These are phyloP conservation scores for Channa argus DNA, from an alignment of 2,113 vertebrate genomes.

Conservation along the genomic window DNA sequence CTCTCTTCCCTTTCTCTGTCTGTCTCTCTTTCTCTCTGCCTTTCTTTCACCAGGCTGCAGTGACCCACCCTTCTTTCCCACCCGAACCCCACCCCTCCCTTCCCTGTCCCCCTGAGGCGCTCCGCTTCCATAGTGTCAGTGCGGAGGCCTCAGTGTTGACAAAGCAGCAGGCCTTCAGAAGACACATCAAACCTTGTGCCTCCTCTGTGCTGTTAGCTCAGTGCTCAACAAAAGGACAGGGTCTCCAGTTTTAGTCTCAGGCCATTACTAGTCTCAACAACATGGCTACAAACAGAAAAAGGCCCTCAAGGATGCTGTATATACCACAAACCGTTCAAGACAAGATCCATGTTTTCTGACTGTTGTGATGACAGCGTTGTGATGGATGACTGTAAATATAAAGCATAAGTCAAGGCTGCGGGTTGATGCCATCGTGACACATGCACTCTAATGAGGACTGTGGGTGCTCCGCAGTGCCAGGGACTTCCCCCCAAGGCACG, in stretches of 20 bases:
- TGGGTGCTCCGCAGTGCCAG: constrained; percentile 69
- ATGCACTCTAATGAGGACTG: constrained; percentile 80
- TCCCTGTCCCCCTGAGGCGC: constrained; percentile 61
- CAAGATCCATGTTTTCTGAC: constrained; percentile 59
- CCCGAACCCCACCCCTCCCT: constrained; percentile 41
- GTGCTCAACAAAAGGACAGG: constrained; percentile 72
- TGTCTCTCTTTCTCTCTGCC: constrained; percentile 50
- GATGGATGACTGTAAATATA: constrained; percentile 77
- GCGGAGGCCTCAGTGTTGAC: constrained; percentile 79
- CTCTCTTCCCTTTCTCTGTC: constrained; percentile 49
- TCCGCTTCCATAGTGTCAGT: constrained; percentile 76
- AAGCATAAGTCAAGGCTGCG: constrained; percentile 79
- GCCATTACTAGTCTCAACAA: constrained; percentile 72
- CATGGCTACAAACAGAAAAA: constrained; percentile 61
- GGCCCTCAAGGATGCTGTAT: constrained; percentile 50
- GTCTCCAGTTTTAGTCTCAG: constrained; percentile 71
- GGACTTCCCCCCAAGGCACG: constrained; percentile 60
- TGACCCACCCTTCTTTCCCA: constrained; percentile 60
- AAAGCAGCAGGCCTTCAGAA: constrained; percentile 83
- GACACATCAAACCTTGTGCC: constrained; percentile 79
- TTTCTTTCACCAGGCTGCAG: constrained; percentile 69
- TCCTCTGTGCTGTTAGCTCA: constrained; percentile 66
- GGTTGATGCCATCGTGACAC: constrained; percentile 77
- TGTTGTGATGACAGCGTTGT: constrained; percentile 64
- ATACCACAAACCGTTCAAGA: constrained; percentile 63